Percentiles rank a stretch among this genome's conserved stretches.
phyloP scores from a whole-genome alignment of 2,888 invertebrate species.

The Atherix ibis region DNA sequence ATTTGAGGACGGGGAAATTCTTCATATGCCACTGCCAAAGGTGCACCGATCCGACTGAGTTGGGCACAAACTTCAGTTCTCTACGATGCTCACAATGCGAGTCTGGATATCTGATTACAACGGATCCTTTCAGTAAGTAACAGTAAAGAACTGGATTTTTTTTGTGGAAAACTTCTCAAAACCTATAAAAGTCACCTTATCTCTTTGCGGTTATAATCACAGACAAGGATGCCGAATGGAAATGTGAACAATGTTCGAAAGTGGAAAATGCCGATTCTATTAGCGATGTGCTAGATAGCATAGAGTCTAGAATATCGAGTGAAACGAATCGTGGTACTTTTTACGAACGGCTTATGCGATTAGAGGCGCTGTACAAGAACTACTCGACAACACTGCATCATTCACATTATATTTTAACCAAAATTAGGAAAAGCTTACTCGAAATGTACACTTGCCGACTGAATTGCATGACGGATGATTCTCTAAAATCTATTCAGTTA shows the following conservation, averaged over 20 bases:
- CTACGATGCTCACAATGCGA: constrained; percentile 65
- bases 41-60: constrained; percentile 64
- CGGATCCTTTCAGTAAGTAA: constrained; percentile 51
- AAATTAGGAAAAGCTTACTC: constrained; percentile 49
- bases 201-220: no score
- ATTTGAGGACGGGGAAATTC: constrained; percentile 58
- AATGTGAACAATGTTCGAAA: constrained; percentile 42
- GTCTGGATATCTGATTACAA: constrained; percentile 47
- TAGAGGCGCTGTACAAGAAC: constrained; percentile 45
- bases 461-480: no score
- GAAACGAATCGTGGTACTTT: constrained; percentile 43
- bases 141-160: constrained; percentile 3
- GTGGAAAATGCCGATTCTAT: constrained; percentile 44
- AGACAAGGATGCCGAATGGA: constrained; percentile 23
- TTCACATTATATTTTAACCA: constrained; percentile 51
- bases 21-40: constrained; percentile 61
- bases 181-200: no score
- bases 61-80: constrained; percentile 63
- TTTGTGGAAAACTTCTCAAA: not conserved
- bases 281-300: constrained; percentile 41
- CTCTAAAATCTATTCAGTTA: constrained; percentile 59
- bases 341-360: constrained; percentile 42
- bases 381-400: constrained; percentile 61
- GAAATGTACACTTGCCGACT: constrained; percentile 69
- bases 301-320: constrained; percentile 50